A percentile compares a stretch with the other conserved stretches of the same genome.
These are phyloP conservation scores for Meliscaeva auricollis DNA, from an alignment of 2,888 invertebrate species.

Conservation along the genomic window DNA sequence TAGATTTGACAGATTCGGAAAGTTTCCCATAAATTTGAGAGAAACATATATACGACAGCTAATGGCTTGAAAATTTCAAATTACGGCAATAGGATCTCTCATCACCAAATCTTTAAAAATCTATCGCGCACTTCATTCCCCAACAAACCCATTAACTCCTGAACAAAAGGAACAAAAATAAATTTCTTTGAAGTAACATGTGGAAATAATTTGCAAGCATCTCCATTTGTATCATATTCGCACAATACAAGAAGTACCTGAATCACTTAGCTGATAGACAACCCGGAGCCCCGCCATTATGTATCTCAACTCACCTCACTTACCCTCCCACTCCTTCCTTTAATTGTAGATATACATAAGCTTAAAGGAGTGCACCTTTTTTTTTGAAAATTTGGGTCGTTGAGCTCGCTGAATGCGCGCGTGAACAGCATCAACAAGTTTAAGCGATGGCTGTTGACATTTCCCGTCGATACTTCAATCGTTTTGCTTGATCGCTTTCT, in stretches of 20 bases:
- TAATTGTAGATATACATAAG: background rate
- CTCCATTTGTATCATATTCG: constrained; percentile 7
- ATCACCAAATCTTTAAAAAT: no score
- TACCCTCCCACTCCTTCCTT: no score
- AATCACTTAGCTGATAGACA: constrained; percentile 50
- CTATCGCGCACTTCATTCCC: no score
- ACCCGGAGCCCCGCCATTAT: constrained; percentile 44
- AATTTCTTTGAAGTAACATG: no score
- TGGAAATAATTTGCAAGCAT: constrained; percentile 40
- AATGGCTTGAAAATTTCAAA: no score
- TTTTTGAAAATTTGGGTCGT: constrained; percentile 15
- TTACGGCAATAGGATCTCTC: no score
- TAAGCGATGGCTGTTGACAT: constrained; percentile 67
- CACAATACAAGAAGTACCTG: constrained; percentile 36
- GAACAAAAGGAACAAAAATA: no score
- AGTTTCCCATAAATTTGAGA: no score
- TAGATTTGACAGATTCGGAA: no score
- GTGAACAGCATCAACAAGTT: constrained; percentile 48
- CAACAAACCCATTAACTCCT: no score
- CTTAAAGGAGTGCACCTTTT: constrained; percentile 27
- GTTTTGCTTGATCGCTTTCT: constrained; percentile 25
- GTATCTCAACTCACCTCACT: background rate
- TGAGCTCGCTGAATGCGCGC: constrained; percentile 9
- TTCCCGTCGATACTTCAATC: constrained; percentile 63
- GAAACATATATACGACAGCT: no score